Base-by-base conservation (phyloP, 2,888 invertebrate species). In the Platycnemis pennipes region DNA sequence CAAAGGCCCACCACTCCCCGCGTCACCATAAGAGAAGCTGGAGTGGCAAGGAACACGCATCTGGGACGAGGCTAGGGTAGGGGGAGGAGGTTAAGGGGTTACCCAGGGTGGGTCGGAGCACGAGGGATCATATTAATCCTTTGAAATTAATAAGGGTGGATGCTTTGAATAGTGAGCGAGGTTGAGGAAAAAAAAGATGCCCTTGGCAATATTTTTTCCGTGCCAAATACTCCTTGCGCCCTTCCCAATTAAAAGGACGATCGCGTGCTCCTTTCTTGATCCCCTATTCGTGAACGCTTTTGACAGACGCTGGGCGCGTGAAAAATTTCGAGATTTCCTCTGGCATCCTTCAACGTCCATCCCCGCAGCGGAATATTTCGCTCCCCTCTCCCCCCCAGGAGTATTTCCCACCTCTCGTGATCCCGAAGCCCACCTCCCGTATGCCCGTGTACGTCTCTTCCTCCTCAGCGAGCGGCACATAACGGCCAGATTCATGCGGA, bases 91-190 rank as follows among this genome's bases (percentile, higher is more conserved):
- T 77, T 77, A 77, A 77, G 77, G 77, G 77, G 37, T 77, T 77
- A 77, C 31, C 77, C 8, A 19, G 53, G 63, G 77, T 31, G 77
- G 37, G 11, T 37, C 31, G 37, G 77, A 63, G 63, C 4, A 63
- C 7, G 31, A 3, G 77, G 77, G 77, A 77, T 77, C 77, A 77
- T 77, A 77, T 77, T 77, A 77, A 77, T 77, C 77, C 77, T 77
- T 77, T 77, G 77, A 77, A 77, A 77, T 77, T 77, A 77, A 77
- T 77, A 77, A 77, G 37, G 77, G 77, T 77, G 77, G 77, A 77
- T 77, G 37, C 37, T 37, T 77, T 4, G 77, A 31, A 37, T 37
- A 77, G 77, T 16, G 77, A 77, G 37, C 5, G 77, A 77, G 37
- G 77, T 2, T 77, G 5, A 26, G 37, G 37, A 31, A 16, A 77